A percentile compares a stretch with the other conserved stretches of the same genome.
phyloP scores from a whole-genome alignment of 2,113 vertebrate genomes.

The Chlorodrepanis virens region DNA sequence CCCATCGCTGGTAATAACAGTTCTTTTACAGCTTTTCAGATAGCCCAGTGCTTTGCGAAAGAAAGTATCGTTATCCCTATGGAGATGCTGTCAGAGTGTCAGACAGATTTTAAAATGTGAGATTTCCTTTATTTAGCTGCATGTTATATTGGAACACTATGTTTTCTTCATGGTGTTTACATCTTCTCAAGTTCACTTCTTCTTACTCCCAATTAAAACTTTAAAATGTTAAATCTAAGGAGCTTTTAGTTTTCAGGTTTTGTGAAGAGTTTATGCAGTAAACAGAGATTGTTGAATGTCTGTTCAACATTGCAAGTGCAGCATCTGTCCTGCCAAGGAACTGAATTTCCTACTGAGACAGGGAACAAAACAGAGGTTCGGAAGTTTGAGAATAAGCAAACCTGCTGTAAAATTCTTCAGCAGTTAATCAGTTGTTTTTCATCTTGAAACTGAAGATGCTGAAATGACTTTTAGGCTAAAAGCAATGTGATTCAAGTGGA shows the following conservation, averaged over 20 bases:
- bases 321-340: not conserved
- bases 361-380: not conserved
- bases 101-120: not conserved
- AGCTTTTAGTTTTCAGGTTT: not conserved
- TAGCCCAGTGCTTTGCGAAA: not conserved
- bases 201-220: not conserved
- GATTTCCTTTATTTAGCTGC: not conserved
- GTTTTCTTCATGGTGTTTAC: not conserved
- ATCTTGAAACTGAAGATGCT: not conserved
- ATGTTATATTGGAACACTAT: not conserved
- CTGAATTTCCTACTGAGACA: not conserved
- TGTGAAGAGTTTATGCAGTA: not conserved
- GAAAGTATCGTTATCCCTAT: slow-evolving; percentile 12
- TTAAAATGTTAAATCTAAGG: not conserved
- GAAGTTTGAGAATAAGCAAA: not conserved
- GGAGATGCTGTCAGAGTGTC: slow-evolving; percentile 8
- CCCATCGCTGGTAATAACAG: not conserved
- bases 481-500: not conserved
- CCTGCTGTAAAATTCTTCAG: not conserved
- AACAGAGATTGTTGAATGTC: not conserved
- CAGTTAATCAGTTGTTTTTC: not conserved
- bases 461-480: not conserved
- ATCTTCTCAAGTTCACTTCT: not conserved
- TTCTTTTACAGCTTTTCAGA: slow-evolving; percentile 5
- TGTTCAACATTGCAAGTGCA: not conserved